Conservation (phyloP, 2,797 vertebrate species). For the Peromyscus aztecus region DNA sequence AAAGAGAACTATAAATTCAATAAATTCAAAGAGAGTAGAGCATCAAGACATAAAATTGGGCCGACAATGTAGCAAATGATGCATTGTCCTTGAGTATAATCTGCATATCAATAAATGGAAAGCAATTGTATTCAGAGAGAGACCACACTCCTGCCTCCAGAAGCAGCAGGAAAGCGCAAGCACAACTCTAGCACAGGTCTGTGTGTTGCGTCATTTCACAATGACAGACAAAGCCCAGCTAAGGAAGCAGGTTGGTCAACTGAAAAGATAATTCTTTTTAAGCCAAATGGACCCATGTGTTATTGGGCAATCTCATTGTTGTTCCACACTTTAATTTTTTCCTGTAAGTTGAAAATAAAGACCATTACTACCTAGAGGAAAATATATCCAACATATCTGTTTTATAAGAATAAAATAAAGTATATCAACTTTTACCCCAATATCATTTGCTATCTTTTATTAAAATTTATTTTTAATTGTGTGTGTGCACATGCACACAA, state of each 20-base stretch:
- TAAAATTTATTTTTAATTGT: background rate
- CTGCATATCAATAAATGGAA: constrained; percentile 55
- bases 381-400: constrained; percentile 6
- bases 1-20: constrained; percentile 48
- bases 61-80: constrained; percentile 61
- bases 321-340: background rate
- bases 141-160: constrained; percentile 44
- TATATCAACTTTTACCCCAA: constrained; percentile 25
- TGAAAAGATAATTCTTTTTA: constrained; percentile 47
- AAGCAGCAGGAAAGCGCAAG: constrained; percentile 22
- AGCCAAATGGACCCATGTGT: background rate
- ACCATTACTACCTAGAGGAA: constrained; percentile 22
- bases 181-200: background rate
- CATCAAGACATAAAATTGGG: constrained; percentile 62
- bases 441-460: background rate
- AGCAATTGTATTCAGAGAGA: constrained; percentile 56
- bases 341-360: background rate
- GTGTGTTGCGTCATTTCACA: constrained; percentile 42
- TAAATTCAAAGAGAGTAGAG: constrained; percentile 42
- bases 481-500: rapidly evolving
- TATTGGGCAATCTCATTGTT: background rate
- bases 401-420: constrained; percentile 50
- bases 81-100: constrained; percentile 65
- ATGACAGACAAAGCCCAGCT: constrained; percentile 35
- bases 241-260: background rate